phyloP scores from a whole-genome alignment of 2,797 vertebrate species.

The Syncerus caffer region DNA sequence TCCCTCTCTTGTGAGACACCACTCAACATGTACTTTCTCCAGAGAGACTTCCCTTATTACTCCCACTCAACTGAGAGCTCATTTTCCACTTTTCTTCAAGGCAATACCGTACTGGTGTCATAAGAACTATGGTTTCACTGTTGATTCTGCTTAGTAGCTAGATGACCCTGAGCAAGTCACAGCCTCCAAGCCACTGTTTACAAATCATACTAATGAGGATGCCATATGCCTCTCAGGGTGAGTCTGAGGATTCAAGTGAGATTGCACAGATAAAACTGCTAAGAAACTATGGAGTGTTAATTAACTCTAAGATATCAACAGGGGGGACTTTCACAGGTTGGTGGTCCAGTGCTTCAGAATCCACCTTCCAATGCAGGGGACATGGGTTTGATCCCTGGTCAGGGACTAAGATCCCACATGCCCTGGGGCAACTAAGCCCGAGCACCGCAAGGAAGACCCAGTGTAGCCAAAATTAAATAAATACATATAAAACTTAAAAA shows the following conservation, averaged over 20 bases:
- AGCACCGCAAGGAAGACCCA: neutral
- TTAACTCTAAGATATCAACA: neutral
- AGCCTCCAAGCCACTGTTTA: neutral
- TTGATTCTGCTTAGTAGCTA: neutral
- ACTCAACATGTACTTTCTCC: neutral
- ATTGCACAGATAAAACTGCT: neutral
- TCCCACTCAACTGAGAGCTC: neutral
- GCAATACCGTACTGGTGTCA: neutral
- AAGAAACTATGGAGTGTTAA: neutral
- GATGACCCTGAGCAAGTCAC: neutral
- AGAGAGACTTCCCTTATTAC: neutral
- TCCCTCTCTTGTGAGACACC: neutral
- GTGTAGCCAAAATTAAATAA: neutral
- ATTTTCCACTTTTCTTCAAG: conserved; percentile 11
- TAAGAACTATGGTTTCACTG: neutral
- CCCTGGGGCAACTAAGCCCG: neutral
- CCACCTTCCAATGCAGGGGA: neutral
- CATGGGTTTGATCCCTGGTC: neutral
- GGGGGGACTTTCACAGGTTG: neutral
- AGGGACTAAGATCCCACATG: neutral
- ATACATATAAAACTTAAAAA: neutral
- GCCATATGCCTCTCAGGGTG: neutral
- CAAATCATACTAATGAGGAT: neutral
- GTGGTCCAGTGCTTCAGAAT: neutral
- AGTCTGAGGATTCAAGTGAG: neutral